Percentiles rank a stretch among this genome's conserved stretches.
phyloP scores from a whole-genome alignment of 1,140 invertebrate genomes.

The Platorchestia sp. region DNA sequence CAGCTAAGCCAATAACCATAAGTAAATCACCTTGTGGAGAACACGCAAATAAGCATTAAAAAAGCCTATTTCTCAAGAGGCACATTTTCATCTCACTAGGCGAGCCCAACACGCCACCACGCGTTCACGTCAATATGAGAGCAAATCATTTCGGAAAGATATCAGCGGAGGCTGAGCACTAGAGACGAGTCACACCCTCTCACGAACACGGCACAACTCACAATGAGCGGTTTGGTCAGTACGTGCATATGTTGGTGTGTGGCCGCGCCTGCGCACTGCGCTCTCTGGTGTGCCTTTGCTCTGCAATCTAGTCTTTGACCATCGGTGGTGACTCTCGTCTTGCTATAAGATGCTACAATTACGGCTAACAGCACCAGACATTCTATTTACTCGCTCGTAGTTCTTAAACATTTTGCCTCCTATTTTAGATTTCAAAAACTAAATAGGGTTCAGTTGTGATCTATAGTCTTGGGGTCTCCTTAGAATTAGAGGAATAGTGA shows the following conservation, averaged over 20 bases:
- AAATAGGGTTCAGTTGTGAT: background rate
- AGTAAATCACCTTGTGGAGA: background rate
- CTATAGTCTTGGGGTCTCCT: background rate
- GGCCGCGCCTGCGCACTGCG: background rate
- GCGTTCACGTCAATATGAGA: conserved; percentile 12
- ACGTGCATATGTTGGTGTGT: background rate
- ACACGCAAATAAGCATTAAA: background rate
- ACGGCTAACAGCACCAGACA: background rate
- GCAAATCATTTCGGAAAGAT: background rate
- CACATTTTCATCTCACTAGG: background rate
- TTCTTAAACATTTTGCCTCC: background rate
- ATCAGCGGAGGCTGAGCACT: background rate
- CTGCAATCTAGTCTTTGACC: background rate
- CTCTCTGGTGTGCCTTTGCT: background rate
- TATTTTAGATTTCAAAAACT: background rate
- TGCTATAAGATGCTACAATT: background rate
- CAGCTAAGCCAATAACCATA: background rate
- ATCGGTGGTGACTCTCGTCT: background rate
- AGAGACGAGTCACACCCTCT: background rate
- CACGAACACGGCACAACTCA: background rate
- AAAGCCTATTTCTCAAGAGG: background rate
- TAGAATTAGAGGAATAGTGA: background rate
- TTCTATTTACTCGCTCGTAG: background rate
- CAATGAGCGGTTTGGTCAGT: conserved; percentile 42
- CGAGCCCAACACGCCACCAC: background rate